Evolutionary conservation across 2,888 invertebrate genomes (phyloP).

Genomic region (Blomia tropicalis): DNA sequence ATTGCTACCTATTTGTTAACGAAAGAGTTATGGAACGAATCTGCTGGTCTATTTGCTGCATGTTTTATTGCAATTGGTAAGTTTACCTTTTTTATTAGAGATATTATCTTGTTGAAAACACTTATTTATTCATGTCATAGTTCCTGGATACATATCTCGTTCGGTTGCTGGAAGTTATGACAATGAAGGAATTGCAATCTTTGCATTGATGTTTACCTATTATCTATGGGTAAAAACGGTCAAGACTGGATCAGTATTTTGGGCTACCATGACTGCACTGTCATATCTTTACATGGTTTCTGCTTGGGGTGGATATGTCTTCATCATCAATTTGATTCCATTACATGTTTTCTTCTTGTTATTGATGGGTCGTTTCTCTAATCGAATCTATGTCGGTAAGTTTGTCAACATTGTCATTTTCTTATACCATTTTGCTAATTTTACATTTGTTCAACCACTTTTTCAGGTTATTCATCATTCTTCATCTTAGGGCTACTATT

Average conservation of each 20-base stretch:
- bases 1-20: conserved; percentile 93
- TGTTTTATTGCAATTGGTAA: conserved; percentile 83
- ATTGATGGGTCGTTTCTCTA: conserved; percentile 86
- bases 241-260: conserved; percentile 91
- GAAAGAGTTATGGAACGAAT: conserved; percentile 89
- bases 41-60: conserved; percentile 92
- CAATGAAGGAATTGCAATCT: conserved; percentile 99
- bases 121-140: conserved; percentile 35
- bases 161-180: conserved; percentile 99
- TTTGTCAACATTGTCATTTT: no score
- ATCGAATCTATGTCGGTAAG: conserved; percentile 56
- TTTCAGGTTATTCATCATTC: conserved; percentile 79
- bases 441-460: neutral
- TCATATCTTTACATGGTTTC: conserved; percentile 99
- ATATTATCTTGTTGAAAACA: neutral
- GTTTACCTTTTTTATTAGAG: conserved; percentile 21
- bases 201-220: conserved; percentile 95
- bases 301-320: conserved; percentile 99
- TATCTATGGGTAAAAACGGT: conserved; percentile 95
- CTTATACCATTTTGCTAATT: conserved; percentile 14
- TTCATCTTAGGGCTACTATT: conserved; percentile 84
- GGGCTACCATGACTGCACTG: conserved; percentile 80
- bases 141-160: conserved; percentile 95
- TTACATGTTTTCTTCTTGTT: conserved; percentile 81
- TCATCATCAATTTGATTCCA: conserved; percentile 96